Evolutionary conservation across 2,888 invertebrate genomes (phyloP).

Genomic region (Erebia palarica): DNA sequence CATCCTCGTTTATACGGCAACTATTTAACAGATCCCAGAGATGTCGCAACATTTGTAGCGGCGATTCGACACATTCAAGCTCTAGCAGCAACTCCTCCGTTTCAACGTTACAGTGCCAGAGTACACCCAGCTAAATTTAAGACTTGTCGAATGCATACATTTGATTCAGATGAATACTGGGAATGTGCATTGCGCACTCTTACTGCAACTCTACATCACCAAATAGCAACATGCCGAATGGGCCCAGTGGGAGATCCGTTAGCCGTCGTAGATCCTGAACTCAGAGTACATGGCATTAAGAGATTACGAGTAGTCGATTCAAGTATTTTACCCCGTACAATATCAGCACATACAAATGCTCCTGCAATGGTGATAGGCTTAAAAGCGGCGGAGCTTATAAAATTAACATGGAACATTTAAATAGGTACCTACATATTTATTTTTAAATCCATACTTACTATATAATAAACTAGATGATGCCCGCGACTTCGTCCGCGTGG

Average conservation of each 20-base stretch:
- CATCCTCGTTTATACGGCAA: constrained; percentile 91
- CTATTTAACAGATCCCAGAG: constrained; percentile 85
- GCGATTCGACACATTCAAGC: constrained; percentile 84
- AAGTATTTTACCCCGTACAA: constrained; percentile 85
- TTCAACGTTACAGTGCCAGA: constrained; percentile 81
- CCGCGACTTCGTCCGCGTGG: no score
- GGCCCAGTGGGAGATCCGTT: constrained; percentile 83
- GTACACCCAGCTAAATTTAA: constrained; percentile 78
- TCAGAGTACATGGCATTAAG: constrained; percentile 83
- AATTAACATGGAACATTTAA: constrained; percentile 63
- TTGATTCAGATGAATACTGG: constrained; percentile 87
- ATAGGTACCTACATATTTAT: background rate
- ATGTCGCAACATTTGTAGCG: constrained; percentile 83
- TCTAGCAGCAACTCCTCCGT: constrained; percentile 81
- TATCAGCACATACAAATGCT: constrained; percentile 86
- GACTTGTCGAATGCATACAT: constrained; percentile 72
- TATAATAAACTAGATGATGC: no score
- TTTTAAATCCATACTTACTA: background rate
- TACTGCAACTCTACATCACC: constrained; percentile 85
- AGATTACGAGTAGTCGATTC: constrained; percentile 86
- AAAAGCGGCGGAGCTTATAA: constrained; percentile 86
- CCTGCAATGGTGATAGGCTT: constrained; percentile 88
- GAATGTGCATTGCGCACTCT: constrained; percentile 84
- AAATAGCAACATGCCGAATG: constrained; percentile 88
- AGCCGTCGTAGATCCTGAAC: constrained; percentile 85